These are phyloP conservation scores for Sclerodermus sp. DNA, from an alignment of 2,888 invertebrate genomes.

Conservation along the genomic window DNA sequence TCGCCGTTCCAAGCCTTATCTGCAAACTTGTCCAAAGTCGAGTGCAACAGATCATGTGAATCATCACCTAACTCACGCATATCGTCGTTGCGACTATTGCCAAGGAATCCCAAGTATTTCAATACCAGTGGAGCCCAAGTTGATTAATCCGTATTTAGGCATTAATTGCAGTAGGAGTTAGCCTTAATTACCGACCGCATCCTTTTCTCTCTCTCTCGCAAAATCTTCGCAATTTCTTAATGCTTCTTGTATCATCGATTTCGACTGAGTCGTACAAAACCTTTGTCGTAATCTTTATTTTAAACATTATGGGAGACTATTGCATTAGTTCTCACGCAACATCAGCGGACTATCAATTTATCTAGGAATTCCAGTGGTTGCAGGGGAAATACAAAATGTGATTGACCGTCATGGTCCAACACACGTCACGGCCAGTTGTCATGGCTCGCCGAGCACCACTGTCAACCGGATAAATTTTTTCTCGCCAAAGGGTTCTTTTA, in stretches of 20 bases:
- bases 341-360: too few species aligned
- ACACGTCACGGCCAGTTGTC: slow-evolving; percentile 23
- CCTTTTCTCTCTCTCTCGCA: too few species aligned
- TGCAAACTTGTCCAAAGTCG: slow-evolving; percentile 34
- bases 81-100: neutral
- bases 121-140: neutral
- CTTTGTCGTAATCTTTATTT: too few species aligned
- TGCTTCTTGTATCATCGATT: too few species aligned
- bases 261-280: too few species aligned
- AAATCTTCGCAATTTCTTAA: too few species aligned
- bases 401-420: slow-evolving; percentile 16
- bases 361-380: too few species aligned
- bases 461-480: slow-evolving; percentile 18
- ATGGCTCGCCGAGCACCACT: slow-evolving; percentile 22
- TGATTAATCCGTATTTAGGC: neutral
- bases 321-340: too few species aligned
- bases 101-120: neutral
- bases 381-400: too few species aligned
- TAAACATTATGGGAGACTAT: too few species aligned
- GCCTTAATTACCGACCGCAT: too few species aligned
- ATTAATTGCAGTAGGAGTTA: neutral
- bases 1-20: slow-evolving; percentile 22
- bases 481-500: neutral
- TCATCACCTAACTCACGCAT: slow-evolving; percentile 13
- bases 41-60: slow-evolving; percentile 21